phyloP scores from a whole-genome alignment of 2,113 vertebrate species.

The Thunnus thynnus region DNA sequence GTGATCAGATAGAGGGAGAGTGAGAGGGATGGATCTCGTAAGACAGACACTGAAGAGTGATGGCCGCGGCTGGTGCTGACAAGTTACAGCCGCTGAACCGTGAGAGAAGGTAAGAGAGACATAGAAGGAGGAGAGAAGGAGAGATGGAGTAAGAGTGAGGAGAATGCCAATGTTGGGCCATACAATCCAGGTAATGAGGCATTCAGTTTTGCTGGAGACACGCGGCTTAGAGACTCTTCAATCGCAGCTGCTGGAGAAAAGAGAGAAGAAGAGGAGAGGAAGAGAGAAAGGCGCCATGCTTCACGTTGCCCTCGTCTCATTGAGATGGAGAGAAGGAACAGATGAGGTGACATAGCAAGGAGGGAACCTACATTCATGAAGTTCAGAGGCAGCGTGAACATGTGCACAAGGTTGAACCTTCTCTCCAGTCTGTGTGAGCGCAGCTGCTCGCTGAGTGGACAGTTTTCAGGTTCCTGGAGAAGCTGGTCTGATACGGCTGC shows the following conservation, averaged over 20 bases:
- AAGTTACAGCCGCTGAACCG: slow-evolving; percentile 57
- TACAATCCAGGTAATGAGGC: slow-evolving; percentile 68
- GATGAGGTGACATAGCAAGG: neutral
- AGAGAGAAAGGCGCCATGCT: neutral
- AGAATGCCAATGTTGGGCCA: slow-evolving; percentile 55
- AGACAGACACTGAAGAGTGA: slow-evolving; percentile 44
- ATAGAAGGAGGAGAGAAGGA: slow-evolving; percentile 6
- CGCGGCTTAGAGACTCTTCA: slow-evolving; percentile 55
- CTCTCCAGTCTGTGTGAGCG: neutral
- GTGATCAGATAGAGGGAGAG: slow-evolving; percentile 17
- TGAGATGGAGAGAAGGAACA: neutral
- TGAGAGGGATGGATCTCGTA: slow-evolving; percentile 12
- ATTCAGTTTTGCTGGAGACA: slow-evolving; percentile 53
- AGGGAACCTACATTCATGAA: neutral
- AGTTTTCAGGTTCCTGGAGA: slow-evolving; percentile 16
- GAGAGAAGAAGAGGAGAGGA: neutral
- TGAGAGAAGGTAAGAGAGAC: slow-evolving; percentile 34
- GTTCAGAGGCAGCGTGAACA: neutral
- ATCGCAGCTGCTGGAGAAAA: slow-evolving; percentile 32
- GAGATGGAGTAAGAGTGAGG: slow-evolving; percentile 36
- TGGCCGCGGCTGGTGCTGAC: slow-evolving; percentile 40
- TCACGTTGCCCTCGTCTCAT: neutral
- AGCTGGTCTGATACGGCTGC: neutral
- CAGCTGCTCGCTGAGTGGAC: slow-evolving; percentile 8
- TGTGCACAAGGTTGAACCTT: neutral